Evolutionary conservation across 2,888 invertebrate species (phyloP).

Genomic region (Trichopoda pennipes): DNA sequence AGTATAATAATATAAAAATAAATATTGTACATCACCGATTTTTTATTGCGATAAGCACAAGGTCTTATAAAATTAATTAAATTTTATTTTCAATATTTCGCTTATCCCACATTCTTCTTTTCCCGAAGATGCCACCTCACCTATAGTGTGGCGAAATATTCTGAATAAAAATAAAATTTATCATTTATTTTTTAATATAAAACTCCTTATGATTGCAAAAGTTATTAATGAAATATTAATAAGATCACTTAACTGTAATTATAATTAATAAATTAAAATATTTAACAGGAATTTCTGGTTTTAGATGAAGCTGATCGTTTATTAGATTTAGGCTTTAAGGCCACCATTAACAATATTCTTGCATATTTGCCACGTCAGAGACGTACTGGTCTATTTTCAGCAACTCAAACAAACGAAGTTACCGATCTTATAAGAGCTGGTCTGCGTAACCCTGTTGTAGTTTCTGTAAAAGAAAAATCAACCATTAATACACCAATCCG

Average conservation of each 20-base stretch:
- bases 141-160: too few relatives aligned
- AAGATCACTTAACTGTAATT: neutral
- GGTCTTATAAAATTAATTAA: too few relatives aligned
- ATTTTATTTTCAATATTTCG: too few relatives aligned
- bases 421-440: slow-evolving; percentile 96
- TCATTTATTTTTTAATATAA: too few relatives aligned
- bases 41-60: too few relatives aligned
- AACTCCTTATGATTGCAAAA: too few relatives aligned
- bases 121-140: too few relatives aligned
- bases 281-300: slow-evolving; percentile 90
- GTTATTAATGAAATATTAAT: too few relatives aligned
- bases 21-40: too few relatives aligned
- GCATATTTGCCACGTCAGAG: slow-evolving; percentile 95
- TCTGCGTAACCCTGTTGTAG: slow-evolving; percentile 93
- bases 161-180: too few relatives aligned
- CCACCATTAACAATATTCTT: slow-evolving; percentile 92
- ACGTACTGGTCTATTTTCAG: slow-evolving; percentile 98
- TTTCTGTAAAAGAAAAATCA: slow-evolving; percentile 94
- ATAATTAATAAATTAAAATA: neutral
- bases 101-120: too few relatives aligned
- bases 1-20: slow-evolving; percentile 66
- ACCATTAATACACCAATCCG: slow-evolving; percentile 86
- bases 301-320: slow-evolving; percentile 98
- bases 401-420: slow-evolving; percentile 97
- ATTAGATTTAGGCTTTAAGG: slow-evolving; percentile 94